Conservation (phyloP, 2,113 vertebrate genomes). For the Ctenomys sociabilis region DNA sequence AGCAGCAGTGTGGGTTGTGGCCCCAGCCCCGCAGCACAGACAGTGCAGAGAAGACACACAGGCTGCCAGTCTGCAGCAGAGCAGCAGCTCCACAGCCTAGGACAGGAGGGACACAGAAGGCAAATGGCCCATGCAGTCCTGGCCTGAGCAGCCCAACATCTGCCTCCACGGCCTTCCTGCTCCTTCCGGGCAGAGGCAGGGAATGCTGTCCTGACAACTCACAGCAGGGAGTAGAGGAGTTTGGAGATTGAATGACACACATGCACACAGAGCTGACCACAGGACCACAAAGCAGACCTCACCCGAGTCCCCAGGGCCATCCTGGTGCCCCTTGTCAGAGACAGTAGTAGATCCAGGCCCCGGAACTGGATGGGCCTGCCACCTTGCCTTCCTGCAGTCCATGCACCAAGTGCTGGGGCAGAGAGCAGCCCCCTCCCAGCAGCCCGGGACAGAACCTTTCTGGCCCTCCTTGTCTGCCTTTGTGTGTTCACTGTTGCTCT, state of each 20-base stretch:
- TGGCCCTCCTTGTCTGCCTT: slow-evolving; percentile 9
- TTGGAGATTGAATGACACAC: too few relatives aligned
- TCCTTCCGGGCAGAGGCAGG: neutral
- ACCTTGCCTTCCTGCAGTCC: neutral
- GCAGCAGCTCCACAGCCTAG: too few relatives aligned
- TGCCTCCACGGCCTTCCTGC: neutral
- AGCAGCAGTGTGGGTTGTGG: neutral
- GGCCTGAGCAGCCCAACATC: too few relatives aligned
- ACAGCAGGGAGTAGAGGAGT: too few relatives aligned
- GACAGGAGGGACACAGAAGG: too few relatives aligned
- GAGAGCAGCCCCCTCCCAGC: neutral
- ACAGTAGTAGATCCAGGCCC: neutral
- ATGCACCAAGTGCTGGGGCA: neutral
- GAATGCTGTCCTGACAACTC: neutral
- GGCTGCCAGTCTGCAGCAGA: too few relatives aligned
- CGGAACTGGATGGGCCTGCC: too few relatives aligned
- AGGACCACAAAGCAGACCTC: neutral
- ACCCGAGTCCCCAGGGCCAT: neutral
- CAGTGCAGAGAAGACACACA: neutral
- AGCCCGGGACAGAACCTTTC: neutral
- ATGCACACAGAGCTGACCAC: neutral
- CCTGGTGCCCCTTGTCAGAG: neutral
- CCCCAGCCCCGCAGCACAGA: neutral
- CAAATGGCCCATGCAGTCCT: too few relatives aligned
- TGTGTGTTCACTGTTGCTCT: neutral